Evolutionary conservation across 2,797 vertebrate species (phyloP), one percentile per base, ranked within the genome.

Genomic region (Lycodopsis pacificus): DNA sequence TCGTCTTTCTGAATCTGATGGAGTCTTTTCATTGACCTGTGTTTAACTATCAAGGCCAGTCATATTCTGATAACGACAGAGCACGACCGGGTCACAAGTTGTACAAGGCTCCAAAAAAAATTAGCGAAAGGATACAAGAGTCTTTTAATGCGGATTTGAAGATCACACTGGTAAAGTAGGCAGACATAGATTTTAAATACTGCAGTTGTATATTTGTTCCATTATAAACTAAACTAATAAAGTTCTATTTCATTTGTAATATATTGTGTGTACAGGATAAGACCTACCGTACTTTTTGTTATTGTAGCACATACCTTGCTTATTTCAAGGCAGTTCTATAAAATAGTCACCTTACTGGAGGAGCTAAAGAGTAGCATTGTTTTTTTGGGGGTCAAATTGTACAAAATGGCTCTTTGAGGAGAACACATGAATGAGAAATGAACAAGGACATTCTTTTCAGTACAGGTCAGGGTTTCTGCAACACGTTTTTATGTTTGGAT

Each of bases 21-120:
- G 32, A 56, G 51, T 77, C n/a, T 66, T 64, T 84, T 77, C 61
- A 78, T 64, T 76, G 71, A 77, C 53, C 40, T 15, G 42, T 70
- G 59, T 81, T 86, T 74, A 79, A 81, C 65, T 59, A 70, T 57
- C 65, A 42, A 68, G 22, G 63, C n/a, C 19, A 73, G 27, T 27
- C 27, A 27, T 27, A 3, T 27, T 27, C 27, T 27, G 27, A 27
- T 27, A 27, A 27, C 27, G 27, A 27, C 27, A 27, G 27, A 27
- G 27, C 27, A 27, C 3, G 27, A 3, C 27, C 27, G 27, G 48
- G 58, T 62, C 32, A 71, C 34, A 78, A 0, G 22, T 66, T 73
- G 79, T 54, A 73, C 32, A 71, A 64, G 65, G 27, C 27, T 48
- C 13, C 27, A 19, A 9, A 9, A 40, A 69, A 71, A 84, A 63